phyloP scores from a whole-genome alignment of 1,140 invertebrate genomes.

The Drosophila santomea region DNA sequence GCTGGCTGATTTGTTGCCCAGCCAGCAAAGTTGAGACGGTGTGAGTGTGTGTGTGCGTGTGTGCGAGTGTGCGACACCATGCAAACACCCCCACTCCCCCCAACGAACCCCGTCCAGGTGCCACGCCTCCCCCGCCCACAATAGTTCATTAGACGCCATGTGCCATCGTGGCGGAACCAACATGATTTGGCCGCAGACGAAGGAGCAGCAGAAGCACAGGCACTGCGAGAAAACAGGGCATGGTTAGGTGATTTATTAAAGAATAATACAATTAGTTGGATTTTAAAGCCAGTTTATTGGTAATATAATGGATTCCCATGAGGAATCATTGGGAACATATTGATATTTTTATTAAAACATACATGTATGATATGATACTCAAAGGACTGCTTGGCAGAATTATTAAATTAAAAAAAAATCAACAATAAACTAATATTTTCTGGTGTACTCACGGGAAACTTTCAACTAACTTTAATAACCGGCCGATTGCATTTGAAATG shows the following conservation, averaged over 20 bases:
- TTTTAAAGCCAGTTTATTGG: too few species aligned
- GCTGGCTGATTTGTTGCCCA: constrained; percentile 78
- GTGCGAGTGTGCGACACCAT: constrained; percentile 1
- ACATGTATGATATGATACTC: too few species aligned
- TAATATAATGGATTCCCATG: too few species aligned
- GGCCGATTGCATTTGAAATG: constrained; percentile 35
- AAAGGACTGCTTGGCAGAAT: too few species aligned
- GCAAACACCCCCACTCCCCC: not conserved
- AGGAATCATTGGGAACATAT: too few species aligned
- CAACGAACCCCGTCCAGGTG: constrained; percentile 7
- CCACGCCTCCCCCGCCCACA: constrained; percentile 64
- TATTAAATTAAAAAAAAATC: not conserved
- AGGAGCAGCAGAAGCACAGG: constrained; percentile 21
- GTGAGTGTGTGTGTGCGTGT: constrained; percentile 43
- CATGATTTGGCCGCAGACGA: constrained; percentile 73
- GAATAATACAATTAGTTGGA: too few species aligned
- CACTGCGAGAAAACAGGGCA: constrained; percentile 8
- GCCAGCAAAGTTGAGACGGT: constrained; percentile 58
- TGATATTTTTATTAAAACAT: too few species aligned
- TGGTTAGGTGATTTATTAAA: too few species aligned
- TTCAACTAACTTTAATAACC: constrained; percentile 30
- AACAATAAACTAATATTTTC: not conserved
- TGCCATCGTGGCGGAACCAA: constrained; percentile 79
- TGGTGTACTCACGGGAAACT: constrained; percentile 13
- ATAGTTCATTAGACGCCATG: constrained; percentile 81